Conservation (phyloP, 2,113 vertebrate genomes). For the Heptranchias perlo region DNA sequence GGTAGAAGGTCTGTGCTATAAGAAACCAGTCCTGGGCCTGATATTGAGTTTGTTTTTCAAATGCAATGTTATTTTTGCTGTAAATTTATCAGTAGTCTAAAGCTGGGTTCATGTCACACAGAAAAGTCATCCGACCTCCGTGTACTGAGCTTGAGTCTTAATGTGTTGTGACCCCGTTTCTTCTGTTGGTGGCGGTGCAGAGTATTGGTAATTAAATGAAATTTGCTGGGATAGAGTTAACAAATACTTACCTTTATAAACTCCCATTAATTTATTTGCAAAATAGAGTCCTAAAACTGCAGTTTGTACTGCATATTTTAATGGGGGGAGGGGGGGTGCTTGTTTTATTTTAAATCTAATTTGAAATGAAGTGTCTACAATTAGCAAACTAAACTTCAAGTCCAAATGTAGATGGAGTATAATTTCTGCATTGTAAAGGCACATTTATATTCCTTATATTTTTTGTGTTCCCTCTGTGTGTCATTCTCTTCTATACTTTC, state of each 20-base stretch:
- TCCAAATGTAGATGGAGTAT: not conserved
- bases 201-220: not conserved
- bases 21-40: too few relatives aligned
- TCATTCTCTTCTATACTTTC: not conserved
- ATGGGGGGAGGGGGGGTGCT: too few relatives aligned
- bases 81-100: not conserved
- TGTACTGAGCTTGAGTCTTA: not conserved
- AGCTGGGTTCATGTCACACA: not conserved
- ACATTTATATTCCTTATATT: not conserved
- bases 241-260: not conserved
- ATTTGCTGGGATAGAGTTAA: not conserved
- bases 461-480: not conserved
- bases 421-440: not conserved
- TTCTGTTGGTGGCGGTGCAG: not conserved
- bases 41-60: too few relatives aligned
- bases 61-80: not conserved
- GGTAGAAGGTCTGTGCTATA: too few relatives aligned
- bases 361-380: not conserved
- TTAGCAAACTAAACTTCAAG: not conserved
- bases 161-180: conserved; percentile 1
- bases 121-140: not conserved
- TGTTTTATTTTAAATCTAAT: not conserved
- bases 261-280: not conserved
- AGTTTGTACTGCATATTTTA: not conserved
- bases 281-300: not conserved